phyloP scores from a whole-genome alignment of 2,113 vertebrate genomes.

The Gobius niger region DNA sequence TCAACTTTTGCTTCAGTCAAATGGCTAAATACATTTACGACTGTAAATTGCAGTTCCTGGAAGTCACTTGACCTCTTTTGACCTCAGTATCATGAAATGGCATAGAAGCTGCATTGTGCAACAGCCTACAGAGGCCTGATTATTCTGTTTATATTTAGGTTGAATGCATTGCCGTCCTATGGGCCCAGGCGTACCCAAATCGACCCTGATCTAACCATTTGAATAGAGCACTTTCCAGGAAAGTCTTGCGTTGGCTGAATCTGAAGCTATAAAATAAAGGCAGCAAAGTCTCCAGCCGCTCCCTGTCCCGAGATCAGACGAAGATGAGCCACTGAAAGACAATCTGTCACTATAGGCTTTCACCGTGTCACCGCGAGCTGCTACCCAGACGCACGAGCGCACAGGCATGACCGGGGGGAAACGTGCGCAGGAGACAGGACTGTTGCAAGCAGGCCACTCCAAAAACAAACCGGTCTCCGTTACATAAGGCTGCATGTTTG shows the following conservation, averaged over 20 bases:
- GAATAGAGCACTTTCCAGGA: too few species aligned
- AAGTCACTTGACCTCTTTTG: neutral
- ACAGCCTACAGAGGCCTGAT: too few species aligned
- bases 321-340: slow-evolving; percentile 48
- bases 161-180: too few species aligned
- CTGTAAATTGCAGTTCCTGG: neutral
- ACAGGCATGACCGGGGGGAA: neutral
- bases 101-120: neutral
- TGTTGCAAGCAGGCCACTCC: neutral
- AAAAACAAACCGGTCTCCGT: neutral
- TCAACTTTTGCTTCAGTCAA: too few species aligned
- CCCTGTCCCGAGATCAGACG: slow-evolving; percentile 42
- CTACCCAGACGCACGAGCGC: neutral
- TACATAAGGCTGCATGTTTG: neutral
- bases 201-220: too few species aligned
- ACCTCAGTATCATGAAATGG: neutral
- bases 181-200: too few species aligned
- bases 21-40: too few species aligned
- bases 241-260: too few species aligned
- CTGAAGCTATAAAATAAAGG: neutral
- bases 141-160: too few species aligned
- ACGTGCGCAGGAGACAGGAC: neutral
- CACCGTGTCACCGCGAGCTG: slow-evolving; percentile 22
- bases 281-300: neutral
- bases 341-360: slow-evolving; percentile 54